Conservation (phyloP, 2,888 invertebrate species). For the Ormyrus thymus region DNA sequence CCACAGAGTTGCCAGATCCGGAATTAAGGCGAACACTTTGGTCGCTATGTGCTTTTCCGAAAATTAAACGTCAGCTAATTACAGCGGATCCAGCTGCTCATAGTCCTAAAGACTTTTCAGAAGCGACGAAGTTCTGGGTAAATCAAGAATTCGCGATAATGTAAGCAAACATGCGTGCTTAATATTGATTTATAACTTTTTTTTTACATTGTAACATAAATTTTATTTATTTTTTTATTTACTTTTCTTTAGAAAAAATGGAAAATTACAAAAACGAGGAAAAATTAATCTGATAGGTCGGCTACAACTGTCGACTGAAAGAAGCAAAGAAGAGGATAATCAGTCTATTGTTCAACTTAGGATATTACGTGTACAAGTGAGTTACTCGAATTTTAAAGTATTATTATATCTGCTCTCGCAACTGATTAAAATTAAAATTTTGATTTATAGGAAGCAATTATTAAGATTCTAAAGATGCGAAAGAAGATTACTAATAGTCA, state of each 20-base stretch:
- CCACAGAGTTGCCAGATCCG: constrained; percentile 96
- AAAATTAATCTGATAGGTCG: constrained; percentile 97
- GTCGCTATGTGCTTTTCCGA: constrained; percentile 97
- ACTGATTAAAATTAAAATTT: constrained; percentile 11
- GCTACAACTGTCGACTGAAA: constrained; percentile 94
- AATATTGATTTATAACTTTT: too few relatives aligned
- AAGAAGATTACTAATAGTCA: constrained; percentile 95
- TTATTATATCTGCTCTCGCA: neutral
- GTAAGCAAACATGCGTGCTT: constrained; percentile 73
- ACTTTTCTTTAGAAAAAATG: constrained; percentile 85
- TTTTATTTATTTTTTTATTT: constrained; percentile 26
- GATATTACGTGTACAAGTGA: constrained; percentile 87
- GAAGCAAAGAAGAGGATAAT: constrained; percentile 97
- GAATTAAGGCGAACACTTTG: constrained; percentile 96
- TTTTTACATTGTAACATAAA: too few relatives aligned
- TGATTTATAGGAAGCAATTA: constrained; percentile 91
- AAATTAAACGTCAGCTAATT: constrained; percentile 94
- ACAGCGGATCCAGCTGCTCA: constrained; percentile 87
- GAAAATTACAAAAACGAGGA: constrained; percentile 94
- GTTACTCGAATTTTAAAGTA: constrained; percentile 27
- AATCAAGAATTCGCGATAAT: constrained; percentile 96
- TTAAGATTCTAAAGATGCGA: constrained; percentile 99
- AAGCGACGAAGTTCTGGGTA: constrained; percentile 95
- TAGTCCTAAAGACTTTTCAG: constrained; percentile 94
- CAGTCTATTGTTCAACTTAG: constrained; percentile 98